Evolutionary conservation across 2,888 invertebrate genomes (phyloP).

Genomic region (Synergus laeviventris): DNA sequence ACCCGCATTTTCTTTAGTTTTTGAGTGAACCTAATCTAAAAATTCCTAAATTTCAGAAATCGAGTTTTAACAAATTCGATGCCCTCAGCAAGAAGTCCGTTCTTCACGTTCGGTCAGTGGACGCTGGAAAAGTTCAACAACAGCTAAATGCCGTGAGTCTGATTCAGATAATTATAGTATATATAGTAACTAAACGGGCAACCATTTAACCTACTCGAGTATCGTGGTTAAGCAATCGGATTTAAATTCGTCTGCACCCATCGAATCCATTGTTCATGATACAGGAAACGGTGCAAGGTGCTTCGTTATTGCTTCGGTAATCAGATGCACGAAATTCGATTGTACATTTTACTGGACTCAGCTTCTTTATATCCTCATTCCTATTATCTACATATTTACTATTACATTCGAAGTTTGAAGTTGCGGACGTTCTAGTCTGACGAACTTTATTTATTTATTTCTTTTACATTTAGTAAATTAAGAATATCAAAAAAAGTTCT

Average conservation of each 20-base stretch:
- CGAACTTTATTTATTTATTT: no score
- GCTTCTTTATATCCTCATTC: not conserved
- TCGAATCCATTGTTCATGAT: slow-evolving; percentile 36
- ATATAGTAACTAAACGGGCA: slow-evolving; percentile 34
- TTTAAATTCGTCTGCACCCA: slow-evolving; percentile 27
- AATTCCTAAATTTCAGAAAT: slow-evolving; percentile 80
- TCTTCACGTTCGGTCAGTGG: slow-evolving; percentile 82
- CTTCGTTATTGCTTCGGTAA: slow-evolving; percentile 21
- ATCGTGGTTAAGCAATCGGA: slow-evolving; percentile 33
- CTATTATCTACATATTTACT: not conserved
- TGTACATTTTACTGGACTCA: not conserved
- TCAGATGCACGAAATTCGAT: slow-evolving; percentile 34
- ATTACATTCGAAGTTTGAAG: no score
- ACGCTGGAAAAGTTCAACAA: slow-evolving; percentile 82
- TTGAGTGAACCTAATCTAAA: not conserved
- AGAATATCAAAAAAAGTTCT: no score
- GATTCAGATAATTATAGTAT: slow-evolving; percentile 38
- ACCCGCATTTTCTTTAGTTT: not conserved
- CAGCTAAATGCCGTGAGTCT: slow-evolving; percentile 81
- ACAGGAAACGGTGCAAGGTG: slow-evolving; percentile 40
- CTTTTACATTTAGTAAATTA: no score
- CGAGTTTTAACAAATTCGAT: slow-evolving; percentile 87
- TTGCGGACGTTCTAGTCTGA: no score
- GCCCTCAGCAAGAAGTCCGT: slow-evolving; percentile 83
- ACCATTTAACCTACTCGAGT: slow-evolving; percentile 16